Conservation (phyloP, 2,113 vertebrate species). For the Archilochus colubris region DNA sequence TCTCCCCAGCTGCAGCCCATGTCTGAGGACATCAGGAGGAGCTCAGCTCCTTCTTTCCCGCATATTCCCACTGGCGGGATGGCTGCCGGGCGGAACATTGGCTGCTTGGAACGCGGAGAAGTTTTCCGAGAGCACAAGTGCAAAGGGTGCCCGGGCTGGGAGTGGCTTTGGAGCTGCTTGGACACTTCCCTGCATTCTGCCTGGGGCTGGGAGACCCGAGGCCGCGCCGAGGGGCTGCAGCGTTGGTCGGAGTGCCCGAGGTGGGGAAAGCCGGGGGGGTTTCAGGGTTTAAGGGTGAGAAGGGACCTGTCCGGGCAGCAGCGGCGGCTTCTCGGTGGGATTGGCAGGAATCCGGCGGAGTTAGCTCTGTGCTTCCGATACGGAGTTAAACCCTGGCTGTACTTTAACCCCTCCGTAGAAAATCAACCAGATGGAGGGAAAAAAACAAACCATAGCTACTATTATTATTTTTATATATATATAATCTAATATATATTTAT, state of each 20-base stretch:
- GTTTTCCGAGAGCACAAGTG: background rate
- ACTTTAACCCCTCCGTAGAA: background rate
- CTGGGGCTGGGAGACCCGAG: background rate
- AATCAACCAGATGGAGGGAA: background rate
- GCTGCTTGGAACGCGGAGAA: background rate
- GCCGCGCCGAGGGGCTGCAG: background rate
- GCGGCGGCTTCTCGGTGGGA: background rate
- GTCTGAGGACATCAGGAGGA: background rate
- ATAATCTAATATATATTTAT: no score
- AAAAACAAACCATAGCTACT: fast-evolving
- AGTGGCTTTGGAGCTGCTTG: fast-evolving
- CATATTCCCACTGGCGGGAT: fast-evolving
- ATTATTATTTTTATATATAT: no score
- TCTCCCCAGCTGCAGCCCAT: background rate
- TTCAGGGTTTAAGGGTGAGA: fast-evolving
- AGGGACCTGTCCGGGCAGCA: fast-evolving
- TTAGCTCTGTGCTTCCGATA: background rate
- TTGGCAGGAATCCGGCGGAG: fast-evolving
- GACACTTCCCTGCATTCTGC: fast-evolving
- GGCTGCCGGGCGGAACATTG: fast-evolving
- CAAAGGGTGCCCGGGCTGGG: background rate
- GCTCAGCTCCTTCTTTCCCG: background rate
- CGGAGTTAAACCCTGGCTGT: background rate
- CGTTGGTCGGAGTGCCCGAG: fast-evolving
- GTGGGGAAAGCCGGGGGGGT: fast-evolving